Conservation (phyloP, 2,888 invertebrate genomes). For the Zelleria hepariella region DNA sequence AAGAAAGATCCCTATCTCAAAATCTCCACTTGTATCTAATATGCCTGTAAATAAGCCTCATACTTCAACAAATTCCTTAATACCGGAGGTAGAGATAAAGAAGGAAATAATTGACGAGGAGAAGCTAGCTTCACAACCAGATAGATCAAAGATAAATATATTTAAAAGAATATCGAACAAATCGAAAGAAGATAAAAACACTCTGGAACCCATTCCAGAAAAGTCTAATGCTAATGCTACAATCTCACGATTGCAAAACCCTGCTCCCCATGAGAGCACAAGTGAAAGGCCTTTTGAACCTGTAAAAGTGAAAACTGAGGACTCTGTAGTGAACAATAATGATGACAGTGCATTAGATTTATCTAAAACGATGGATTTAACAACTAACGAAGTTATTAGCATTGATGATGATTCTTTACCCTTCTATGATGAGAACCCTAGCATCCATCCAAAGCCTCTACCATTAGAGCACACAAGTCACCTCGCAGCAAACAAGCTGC, state of each 20-base stretch:
- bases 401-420: conserved; percentile 63
- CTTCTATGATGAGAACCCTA: conserved; percentile 43
- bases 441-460: conserved; percentile 25
- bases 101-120: conserved; percentile 63
- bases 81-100: conserved; percentile 57
- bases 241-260: conserved; percentile 60
- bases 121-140: conserved; percentile 84
- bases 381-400: conserved; percentile 63
- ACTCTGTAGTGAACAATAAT: conserved; percentile 64
- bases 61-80: conserved; percentile 36
- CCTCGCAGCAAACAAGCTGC: conserved; percentile 57
- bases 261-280: conserved; percentile 32
- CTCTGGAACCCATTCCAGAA: conserved; percentile 53
- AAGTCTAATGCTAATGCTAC: conserved; percentile 38
- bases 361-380: conserved; percentile 61
- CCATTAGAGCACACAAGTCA: conserved; percentile 12
- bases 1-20: conserved; percentile 63
- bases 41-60: conserved; percentile 42
- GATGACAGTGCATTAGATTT: conserved; percentile 65
- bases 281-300: conserved; percentile 37
- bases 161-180: conserved; percentile 89
- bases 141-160: conserved; percentile 88
- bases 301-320: conserved; percentile 44
- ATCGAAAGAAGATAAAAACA: conserved; percentile 74
- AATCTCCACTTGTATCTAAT: conserved; percentile 58